Percentiles rank a stretch among this genome's conserved stretches.
Conservation (phyloP, 2,797 vertebrate species). For the Poecilia picta region DNA sequence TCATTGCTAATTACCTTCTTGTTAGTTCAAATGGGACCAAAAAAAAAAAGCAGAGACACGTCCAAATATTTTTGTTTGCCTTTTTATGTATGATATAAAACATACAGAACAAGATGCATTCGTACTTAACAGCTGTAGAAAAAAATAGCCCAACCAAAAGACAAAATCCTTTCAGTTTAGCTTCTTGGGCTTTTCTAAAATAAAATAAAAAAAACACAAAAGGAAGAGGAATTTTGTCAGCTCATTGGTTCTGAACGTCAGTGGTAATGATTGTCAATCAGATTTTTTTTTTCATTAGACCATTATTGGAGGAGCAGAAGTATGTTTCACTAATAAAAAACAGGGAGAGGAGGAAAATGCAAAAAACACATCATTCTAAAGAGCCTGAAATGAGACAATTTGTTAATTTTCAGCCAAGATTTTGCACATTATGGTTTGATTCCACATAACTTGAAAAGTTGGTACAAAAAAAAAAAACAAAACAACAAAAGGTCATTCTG, state of each 20-base stretch:
- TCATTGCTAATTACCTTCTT: slow-evolving; percentile 14
- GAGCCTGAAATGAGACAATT: slow-evolving; percentile 29
- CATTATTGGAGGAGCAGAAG: slow-evolving; percentile 26
- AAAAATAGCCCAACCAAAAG: slow-evolving; percentile 44
- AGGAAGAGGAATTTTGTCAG: slow-evolving; percentile 33
- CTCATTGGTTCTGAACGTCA: slow-evolving; percentile 24
- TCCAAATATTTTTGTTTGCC: slow-evolving; percentile 9
- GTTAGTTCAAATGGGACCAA: background rate
- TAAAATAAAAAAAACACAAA: slow-evolving; percentile 42
- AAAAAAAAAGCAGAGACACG: slow-evolving; percentile 5
- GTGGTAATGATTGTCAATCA: slow-evolving; percentile 62
- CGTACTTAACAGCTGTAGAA: slow-evolving; percentile 58
- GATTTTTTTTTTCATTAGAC: slow-evolving; percentile 23
- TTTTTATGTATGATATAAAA: slow-evolving; percentile 58
- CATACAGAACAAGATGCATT: slow-evolving; percentile 58
- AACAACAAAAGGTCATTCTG: slow-evolving; percentile 37
- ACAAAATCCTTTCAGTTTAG: slow-evolving; percentile 45
- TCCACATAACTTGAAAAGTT: slow-evolving; percentile 8
- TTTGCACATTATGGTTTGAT: slow-evolving; percentile 48
- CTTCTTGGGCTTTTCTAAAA: slow-evolving; percentile 14
- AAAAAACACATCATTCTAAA: slow-evolving; percentile 30
- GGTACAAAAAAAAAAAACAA: background rate
- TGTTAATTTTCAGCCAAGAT: slow-evolving; percentile 17
- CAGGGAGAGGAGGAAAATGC: slow-evolving; percentile 14
- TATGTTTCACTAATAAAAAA: slow-evolving; percentile 29